Evolutionary conservation across 2,113 vertebrate species (phyloP), one percentile per base, ranked within the genome.

Genomic region (Neogobius melanostomus): DNA sequence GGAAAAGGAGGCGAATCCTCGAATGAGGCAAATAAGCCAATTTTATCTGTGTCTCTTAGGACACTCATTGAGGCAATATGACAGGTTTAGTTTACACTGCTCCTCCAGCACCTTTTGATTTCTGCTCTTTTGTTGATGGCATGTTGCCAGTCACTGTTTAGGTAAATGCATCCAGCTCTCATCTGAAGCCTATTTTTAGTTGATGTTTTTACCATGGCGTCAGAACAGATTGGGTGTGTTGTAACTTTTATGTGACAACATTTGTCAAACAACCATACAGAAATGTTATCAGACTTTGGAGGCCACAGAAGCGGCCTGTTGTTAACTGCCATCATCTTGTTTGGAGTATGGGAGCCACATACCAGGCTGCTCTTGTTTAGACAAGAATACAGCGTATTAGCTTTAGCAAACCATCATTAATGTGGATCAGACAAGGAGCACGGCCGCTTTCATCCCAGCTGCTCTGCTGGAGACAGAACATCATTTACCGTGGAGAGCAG

Each of bases 391-490:
- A 81, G 76, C 64, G 77, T 78, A 86, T 90, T 89, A 88, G 85
- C 83, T 82, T 80, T 76, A 89, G 84, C 82, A 73, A 88, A 78
- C 83, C 85, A 89, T 89, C 89, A 90, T 91, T 92, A 92, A 92
- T 90, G 83, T 79, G 73, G 90, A 90, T 92, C 91, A 91, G 83
- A 91, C 87, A 71, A 89, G 87, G 80, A 89, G 87, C 86, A 73
- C 82, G 85, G 86, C 86, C 85, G 77, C 89, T 93, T 92, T 92
- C 83, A 90, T 92, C 89, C 85, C 75, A 61, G 87, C 79, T 82
- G 88, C 90, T 85, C 90, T 89, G 89, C 87, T 90, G 91, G 90
- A 92, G 87, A 89, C 84, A 77, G 90, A 82, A 77, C 90, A 89
- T 87, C 82, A 83, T 92, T 90, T 90, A 91, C 87, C 85, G 82